Evolutionary conservation across 2,797 vertebrate genomes (phyloP), one percentile per base, ranked within the genome.

Genomic region (Anas flavirostris): DNA sequence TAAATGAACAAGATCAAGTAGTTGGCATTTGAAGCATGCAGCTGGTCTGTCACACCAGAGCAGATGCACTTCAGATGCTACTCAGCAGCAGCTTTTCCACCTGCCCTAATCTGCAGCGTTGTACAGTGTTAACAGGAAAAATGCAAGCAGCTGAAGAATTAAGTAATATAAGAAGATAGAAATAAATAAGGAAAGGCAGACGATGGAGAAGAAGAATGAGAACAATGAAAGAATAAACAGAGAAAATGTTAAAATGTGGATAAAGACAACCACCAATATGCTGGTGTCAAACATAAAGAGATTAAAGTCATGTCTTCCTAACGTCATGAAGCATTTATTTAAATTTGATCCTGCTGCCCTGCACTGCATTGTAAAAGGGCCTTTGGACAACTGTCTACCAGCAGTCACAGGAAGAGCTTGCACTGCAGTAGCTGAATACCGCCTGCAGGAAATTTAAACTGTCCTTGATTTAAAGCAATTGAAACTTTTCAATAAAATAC

Each of bases 301-400:
- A 91, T 83, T 91, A 68, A 93, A 96, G 62, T 89, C 82, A 89
- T 43, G 44, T 46, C 64, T 72, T 90, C 81, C 44, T 68, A 48
- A 92, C 88, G 90, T 88, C 85, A 91, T 81, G 85, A 91, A 91
- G 79, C 82, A 91, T 94, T 94, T 96, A 92, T 92, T 92, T 95
- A 78, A 90, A 91, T 88, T 85, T 13, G 66, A 88, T 86, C 62
- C 58, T 59, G 53, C 69, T 91, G 76, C 62, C 69, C 87, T 87
- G 58, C 77, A 77, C 76, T 68, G 41, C n/a, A 87, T 77, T 28
- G 60, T 41, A 91, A 86, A 87, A 92, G 87, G 33, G 53, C 31
- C 48, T 92, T 92, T 82, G 6, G 4, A 68, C 89, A 95, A 88
- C 31, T 92, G 91, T 59, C 94, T 91, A 62, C 76, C 53, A 88